A percentile compares a stretch with the other conserved stretches of the same genome.
Evolutionary conservation across 1,140 invertebrate genomes (phyloP).

Genomic region (Sarcophaga bullata): DNA sequence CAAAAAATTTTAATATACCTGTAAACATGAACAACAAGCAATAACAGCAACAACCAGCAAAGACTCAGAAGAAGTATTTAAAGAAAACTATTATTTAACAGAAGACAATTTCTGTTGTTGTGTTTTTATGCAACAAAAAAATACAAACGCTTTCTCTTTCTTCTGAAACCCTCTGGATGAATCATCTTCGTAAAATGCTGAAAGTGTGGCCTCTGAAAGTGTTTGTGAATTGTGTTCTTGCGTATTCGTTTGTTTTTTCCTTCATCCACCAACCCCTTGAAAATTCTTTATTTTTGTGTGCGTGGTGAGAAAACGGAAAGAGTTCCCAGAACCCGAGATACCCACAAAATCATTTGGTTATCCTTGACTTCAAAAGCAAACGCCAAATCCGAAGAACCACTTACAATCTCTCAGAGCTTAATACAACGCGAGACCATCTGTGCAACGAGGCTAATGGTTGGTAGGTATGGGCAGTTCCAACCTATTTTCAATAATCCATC

Average conservation of each 20-base stretch:
- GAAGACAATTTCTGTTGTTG: not conserved
- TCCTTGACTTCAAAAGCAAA: too few species aligned
- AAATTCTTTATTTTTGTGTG: slow-evolving; percentile 17
- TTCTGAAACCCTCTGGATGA: not conserved
- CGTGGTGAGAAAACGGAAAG: slow-evolving; percentile 64
- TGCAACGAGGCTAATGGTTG: not conserved
- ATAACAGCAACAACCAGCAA: not conserved
- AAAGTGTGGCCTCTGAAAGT: not conserved
- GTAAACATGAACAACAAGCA: too few species aligned
- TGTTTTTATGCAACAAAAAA: slow-evolving; percentile 18
- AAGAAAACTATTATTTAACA: not conserved
- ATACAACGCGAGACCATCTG: not conserved
- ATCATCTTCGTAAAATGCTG: not conserved
- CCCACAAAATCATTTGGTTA: not conserved
- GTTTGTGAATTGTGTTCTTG: not conserved
- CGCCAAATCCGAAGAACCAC: too few species aligned
- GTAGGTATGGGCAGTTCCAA: too few species aligned
- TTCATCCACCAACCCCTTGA: too few species aligned
- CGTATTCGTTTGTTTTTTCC: not conserved
- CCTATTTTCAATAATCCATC: too few species aligned
- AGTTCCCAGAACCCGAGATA: slow-evolving; percentile 55
- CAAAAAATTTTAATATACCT: too few species aligned
- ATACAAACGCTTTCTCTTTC: not conserved
- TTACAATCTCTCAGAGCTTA: not conserved
- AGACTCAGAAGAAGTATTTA: not conserved